Base-by-base conservation (phyloP, 2,113 vertebrate species). In the Cromileptes altivelis region DNA sequence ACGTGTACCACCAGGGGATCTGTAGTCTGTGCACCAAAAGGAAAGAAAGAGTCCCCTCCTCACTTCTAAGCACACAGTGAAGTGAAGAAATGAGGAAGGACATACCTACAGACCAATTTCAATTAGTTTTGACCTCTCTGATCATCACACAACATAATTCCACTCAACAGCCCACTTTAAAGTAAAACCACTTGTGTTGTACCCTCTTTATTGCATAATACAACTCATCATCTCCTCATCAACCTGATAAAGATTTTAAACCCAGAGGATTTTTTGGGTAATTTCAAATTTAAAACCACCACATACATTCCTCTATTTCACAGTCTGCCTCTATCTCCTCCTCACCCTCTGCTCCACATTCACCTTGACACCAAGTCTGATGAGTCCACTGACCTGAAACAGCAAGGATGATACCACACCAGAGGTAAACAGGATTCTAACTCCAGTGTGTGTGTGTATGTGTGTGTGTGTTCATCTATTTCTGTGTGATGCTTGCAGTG, bases 261-360 rank as follows among this genome's bases (percentile, higher is more conserved):
- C 69, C 68, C 10, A 27, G 52, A 69, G 78, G 82, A 74, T 75
- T 80, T 80, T 85, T 27, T 78, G 55, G 30, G 19, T 79, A 17
- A 82, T 84, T 82, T 86, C 15, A 77, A 76, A 84, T 80, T 80
- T 6, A 42, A 56, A 85, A 50, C 55, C 56, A 47, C 19, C 42
- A 14, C 72, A 58, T 21, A 21, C 15, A 52, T 62, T 63, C 53
- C 27, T 76, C 82, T 61, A 25, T 52, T 40, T 70, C 52, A 53
- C 37, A 77, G 42, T 23, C 50, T 30, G 45, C 30, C 17, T 75
- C 58, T 21, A 56, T 69, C 68, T 55, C 37, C 23, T 74, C 55
- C 33, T 57, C 23, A n/a, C 21, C 27, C 55, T 67, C 37, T 27
- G 53, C 9, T 75, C 80, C 40, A 37, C 33, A 42, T 42, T 42